Conservation (phyloP, 2,888 invertebrate genomes). For the Pasiphila rectangulata region DNA sequence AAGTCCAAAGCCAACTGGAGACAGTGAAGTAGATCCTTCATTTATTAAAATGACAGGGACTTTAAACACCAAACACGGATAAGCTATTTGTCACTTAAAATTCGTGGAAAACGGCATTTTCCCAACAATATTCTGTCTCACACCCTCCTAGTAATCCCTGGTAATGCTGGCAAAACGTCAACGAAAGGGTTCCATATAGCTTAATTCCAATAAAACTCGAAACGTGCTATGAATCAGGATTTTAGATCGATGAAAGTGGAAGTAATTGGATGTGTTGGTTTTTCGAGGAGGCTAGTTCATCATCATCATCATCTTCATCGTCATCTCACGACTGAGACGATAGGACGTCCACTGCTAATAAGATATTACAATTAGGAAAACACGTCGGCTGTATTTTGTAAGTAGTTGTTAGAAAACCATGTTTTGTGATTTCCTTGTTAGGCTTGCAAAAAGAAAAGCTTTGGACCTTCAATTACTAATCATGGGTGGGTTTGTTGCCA, state of each 20-base stretch:
- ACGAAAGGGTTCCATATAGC: constrained; percentile 69
- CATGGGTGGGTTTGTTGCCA: no score
- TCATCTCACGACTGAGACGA: no score
- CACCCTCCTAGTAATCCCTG: constrained; percentile 60
- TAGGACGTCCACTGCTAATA: no score
- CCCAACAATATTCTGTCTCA: constrained; percentile 40
- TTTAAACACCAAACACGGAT: constrained; percentile 37
- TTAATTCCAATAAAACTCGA: constrained; percentile 75
- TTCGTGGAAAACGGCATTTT: constrained; percentile 41
- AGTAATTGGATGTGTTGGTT: background rate
- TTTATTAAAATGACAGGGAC: constrained; percentile 5
- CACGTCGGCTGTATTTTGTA: no score
- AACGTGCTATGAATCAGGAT: constrained; percentile 67
- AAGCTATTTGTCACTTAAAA: constrained; percentile 34
- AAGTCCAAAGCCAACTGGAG: background rate
- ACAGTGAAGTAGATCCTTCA: background rate
- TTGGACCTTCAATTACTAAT: no score
- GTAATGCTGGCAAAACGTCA: constrained; percentile 63
- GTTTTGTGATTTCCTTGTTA: no score
- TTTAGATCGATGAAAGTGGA: constrained; percentile 1
- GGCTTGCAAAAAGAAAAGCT: no score
- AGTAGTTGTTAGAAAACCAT: no score
- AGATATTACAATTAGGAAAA: no score
- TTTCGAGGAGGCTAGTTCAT: no score
- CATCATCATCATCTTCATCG: no score